These are phyloP conservation scores for Chesias legatella DNA, from an alignment of 2,888 invertebrate genomes.

Conservation along the genomic window DNA sequence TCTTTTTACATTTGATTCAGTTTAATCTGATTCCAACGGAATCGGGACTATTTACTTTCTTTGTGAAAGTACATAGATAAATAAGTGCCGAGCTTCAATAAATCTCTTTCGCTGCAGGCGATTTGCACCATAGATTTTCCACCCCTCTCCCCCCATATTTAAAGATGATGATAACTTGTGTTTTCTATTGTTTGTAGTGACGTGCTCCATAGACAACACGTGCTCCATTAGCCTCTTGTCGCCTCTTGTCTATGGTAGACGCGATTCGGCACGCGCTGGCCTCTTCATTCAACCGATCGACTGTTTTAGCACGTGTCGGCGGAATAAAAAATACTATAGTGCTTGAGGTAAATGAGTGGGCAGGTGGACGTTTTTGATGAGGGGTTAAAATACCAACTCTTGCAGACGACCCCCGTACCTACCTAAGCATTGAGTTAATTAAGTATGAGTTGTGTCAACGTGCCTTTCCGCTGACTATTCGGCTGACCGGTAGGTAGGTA, in stretches of 20 bases:
- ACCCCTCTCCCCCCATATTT: slow-evolving; percentile 5
- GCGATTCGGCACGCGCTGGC: slow-evolving; percentile 60
- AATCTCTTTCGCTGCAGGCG: background rate
- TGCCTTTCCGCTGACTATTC: no score
- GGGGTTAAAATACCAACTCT: no score
- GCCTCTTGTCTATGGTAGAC: slow-evolving; percentile 30
- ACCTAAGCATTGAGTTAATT: no score
- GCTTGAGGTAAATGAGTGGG: slow-evolving; percentile 15
- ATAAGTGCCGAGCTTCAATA: background rate
- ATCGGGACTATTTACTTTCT: no score
- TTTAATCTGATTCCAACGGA: no score
- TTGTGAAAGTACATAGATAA: no score
- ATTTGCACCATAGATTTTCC: slow-evolving; percentile 3
- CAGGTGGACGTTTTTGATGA: slow-evolving; percentile 17
- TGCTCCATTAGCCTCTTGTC: slow-evolving; percentile 54
- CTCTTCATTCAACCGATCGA: slow-evolving; percentile 13
- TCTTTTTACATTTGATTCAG: no score
- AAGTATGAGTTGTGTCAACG: no score
- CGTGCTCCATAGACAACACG: slow-evolving; percentile 40
- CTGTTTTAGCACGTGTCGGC: slow-evolving; percentile 33
- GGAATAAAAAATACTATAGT: slow-evolving; percentile 15
- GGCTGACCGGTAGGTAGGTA: no score
- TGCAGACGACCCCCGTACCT: no score
- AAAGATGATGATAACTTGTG: slow-evolving; percentile 27
- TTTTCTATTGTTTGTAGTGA: slow-evolving; percentile 24